Conservation (phyloP, 1,140 invertebrate genomes). For the Mamestra configurata region DNA sequence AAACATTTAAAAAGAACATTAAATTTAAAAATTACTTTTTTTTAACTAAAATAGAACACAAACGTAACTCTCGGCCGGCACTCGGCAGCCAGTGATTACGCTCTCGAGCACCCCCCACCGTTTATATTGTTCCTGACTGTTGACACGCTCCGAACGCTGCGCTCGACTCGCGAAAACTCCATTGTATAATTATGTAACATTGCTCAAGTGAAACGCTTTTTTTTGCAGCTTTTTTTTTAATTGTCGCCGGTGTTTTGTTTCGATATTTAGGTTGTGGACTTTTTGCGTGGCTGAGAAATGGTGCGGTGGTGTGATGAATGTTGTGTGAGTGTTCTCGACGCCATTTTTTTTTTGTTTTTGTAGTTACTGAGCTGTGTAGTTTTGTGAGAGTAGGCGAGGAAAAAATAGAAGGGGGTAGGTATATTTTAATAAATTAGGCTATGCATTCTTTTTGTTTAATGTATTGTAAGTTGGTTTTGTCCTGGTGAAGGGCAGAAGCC, state of each 20-base stretch:
- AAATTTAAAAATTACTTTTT: conserved; percentile 6
- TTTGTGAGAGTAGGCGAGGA: neutral
- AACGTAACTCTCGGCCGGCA: neutral
- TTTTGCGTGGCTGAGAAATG: conserved; percentile 5
- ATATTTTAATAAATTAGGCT: too few relatives aligned
- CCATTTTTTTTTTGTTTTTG: neutral
- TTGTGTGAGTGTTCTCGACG: neutral
- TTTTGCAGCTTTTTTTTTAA: conserved; percentile 41
- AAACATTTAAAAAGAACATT: neutral
- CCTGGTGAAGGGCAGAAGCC: too few relatives aligned
- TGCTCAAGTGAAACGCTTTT: conserved; percentile 46
- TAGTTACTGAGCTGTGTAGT: neutral
- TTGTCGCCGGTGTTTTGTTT: conserved; percentile 43
- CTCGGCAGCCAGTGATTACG: conserved; percentile 37
- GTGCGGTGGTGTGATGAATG: neutral
- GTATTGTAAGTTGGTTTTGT: too few relatives aligned
- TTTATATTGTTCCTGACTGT: conserved; percentile 51
- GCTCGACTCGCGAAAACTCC: conserved; percentile 28
- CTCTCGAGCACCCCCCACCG: conserved; percentile 38
- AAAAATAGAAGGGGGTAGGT: too few relatives aligned
- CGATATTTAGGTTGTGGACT: conserved; percentile 40
- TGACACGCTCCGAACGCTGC: conserved; percentile 17
- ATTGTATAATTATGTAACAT: conserved; percentile 51
- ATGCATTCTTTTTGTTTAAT: too few relatives aligned
- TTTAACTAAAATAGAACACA: conserved; percentile 31